Evolutionary conservation across 1,140 invertebrate species (phyloP).

Genomic region (Polypedilum vanderplanki): DNA sequence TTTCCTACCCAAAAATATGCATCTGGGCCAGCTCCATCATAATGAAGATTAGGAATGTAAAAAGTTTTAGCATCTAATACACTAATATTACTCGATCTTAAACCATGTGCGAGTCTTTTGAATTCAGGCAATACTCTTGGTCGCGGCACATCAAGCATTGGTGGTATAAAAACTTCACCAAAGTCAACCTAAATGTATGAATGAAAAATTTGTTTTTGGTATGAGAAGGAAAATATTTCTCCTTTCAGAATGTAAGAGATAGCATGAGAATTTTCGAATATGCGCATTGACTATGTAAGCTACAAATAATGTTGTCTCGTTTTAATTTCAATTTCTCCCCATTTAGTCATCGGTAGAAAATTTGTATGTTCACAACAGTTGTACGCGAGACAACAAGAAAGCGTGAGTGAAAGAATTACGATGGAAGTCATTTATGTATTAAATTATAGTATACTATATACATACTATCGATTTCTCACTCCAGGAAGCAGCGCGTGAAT

Average conservation of each 20-base stretch:
- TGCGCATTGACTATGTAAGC: background rate
- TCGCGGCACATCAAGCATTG: constrained; percentile 63
- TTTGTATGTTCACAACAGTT: no score
- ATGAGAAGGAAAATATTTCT: background rate
- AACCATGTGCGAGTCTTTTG: constrained; percentile 72
- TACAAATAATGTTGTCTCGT: background rate
- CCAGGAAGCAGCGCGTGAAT: background rate
- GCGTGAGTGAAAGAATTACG: background rate
- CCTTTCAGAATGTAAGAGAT: background rate
- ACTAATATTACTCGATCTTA: constrained; percentile 83
- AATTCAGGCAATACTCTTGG: constrained; percentile 74
- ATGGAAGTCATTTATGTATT: background rate
- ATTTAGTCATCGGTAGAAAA: no score
- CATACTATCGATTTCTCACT: background rate
- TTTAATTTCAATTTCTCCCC: background rate
- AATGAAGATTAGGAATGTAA: constrained; percentile 87
- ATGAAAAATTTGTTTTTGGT: background rate
- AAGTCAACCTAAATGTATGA: constrained; percentile 67
- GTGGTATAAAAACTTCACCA: constrained; percentile 71
- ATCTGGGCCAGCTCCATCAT: constrained; percentile 78
- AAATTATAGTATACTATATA: background rate
- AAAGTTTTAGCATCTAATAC: constrained; percentile 87
- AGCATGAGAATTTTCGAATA: background rate
- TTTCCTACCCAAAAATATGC: constrained; percentile 91
- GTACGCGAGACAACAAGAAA: no score